Evolutionary conservation across 2,113 vertebrate species (phyloP).

Genomic region (Turnix velox): DNA sequence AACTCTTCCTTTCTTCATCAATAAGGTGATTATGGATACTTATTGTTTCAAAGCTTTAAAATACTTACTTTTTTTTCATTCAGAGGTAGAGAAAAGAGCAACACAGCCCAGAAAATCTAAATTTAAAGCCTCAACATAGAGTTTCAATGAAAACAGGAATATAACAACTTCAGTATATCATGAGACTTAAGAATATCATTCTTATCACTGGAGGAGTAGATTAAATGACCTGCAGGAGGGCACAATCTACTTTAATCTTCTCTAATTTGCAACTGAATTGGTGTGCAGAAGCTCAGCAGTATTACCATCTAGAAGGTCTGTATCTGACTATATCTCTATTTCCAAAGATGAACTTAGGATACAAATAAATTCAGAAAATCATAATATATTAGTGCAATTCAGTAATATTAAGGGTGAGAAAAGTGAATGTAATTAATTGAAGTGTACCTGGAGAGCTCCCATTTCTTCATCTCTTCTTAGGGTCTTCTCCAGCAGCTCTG

Average conservation of each 20-base stretch:
- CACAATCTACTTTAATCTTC: not conserved
- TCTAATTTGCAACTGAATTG: not conserved
- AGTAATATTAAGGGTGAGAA: not conserved
- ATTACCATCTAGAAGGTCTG: not conserved
- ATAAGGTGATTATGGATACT: not conserved
- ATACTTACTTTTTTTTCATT: not conserved
- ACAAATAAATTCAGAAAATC: not conserved
- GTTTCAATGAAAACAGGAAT: not conserved
- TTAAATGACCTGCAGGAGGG: not conserved
- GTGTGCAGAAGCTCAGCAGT: not conserved
- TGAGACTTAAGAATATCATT: not conserved
- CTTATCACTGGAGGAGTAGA: not conserved
- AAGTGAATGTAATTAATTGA: not conserved
- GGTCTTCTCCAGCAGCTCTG: constrained; percentile 83
- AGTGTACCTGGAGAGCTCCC: constrained; percentile 83
- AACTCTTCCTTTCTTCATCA: not conserved
- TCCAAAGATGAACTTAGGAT: not conserved
- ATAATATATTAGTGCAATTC: not conserved
- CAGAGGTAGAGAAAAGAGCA: not conserved
- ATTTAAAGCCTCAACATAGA: not conserved
- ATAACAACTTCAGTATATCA: not conserved
- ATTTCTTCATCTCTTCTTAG: constrained; percentile 86
- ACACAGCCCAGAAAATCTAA: not conserved
- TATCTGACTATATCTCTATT: not conserved
- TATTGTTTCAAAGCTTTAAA: not conserved